phyloP scores from a whole-genome alignment of 2,113 vertebrate genomes.

The Astur gentilis region DNA sequence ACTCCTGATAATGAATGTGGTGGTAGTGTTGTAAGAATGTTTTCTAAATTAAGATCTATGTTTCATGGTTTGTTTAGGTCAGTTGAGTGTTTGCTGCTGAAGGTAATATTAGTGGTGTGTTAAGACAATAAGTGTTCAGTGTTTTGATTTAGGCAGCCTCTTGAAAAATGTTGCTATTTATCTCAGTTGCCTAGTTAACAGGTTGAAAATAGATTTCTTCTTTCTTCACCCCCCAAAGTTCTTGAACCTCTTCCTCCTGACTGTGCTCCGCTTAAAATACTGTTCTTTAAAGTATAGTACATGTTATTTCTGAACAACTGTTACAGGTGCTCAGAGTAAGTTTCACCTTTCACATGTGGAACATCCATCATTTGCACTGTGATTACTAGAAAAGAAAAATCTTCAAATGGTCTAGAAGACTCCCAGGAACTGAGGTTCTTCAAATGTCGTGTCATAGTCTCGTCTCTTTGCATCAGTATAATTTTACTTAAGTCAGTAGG shows the following conservation, averaged over 20 bases:
- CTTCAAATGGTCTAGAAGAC: not conserved
- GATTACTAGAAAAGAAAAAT: not conserved
- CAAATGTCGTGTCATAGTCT: not conserved
- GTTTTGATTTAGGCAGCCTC: not conserved
- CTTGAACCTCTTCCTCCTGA: not conserved
- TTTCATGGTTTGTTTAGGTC: not conserved
- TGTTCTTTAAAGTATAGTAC: not conserved
- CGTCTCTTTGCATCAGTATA: not conserved
- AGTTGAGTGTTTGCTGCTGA: not conserved
- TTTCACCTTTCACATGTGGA: not conserved
- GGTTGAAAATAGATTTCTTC: not conserved
- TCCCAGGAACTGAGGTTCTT: not conserved
- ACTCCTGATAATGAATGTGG: not conserved
- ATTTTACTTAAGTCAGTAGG: not conserved
- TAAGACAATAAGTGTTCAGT: not conserved
- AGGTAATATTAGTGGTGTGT: not conserved
- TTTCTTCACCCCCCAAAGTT: not conserved
- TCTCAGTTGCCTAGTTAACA: not conserved
- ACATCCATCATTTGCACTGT: not conserved
- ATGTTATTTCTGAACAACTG: not conserved
- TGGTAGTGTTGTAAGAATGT: not conserved
- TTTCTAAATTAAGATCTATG: not conserved
- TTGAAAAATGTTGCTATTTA: not conserved
- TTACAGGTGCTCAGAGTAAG: not conserved
- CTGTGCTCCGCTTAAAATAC: not conserved